These are phyloP conservation scores for Nannobrachium achirus DNA, from an alignment of 2,113 vertebrate genomes.

Conservation along the genomic window DNA sequence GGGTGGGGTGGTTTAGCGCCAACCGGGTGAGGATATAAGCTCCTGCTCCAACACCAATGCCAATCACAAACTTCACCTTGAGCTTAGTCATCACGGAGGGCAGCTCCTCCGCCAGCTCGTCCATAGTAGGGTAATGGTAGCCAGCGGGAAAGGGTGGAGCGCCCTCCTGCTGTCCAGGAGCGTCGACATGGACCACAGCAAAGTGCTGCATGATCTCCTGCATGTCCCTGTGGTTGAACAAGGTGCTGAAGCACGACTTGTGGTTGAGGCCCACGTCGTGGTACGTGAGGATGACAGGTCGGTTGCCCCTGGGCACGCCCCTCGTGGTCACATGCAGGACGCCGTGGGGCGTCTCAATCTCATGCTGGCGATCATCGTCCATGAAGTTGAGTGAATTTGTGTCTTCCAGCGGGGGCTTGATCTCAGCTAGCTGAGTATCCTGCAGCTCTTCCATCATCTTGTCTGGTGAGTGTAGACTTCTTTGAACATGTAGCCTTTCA, in stretches of 20 bases:
- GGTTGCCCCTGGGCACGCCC: conserved; percentile 89
- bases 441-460: conserved; percentile 92
- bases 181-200: conserved; percentile 93
- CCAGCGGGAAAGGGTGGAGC: conserved; percentile 89
- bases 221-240: conserved; percentile 97
- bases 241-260: conserved; percentile 90
- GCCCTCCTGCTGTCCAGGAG: conserved; percentile 93
- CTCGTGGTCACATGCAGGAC: conserved; percentile 93
- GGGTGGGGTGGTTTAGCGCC: conserved; percentile 89
- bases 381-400: too few species aligned
- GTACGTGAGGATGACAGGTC: conserved; percentile 94
- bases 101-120: conserved; percentile 94
- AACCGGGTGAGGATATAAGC: conserved; percentile 91
- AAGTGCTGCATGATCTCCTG: conserved; percentile 96
- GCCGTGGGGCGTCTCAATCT: conserved; percentile 91
- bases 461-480: too few species aligned
- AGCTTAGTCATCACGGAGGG: conserved; percentile 87
- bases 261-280: conserved; percentile 97
- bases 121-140: conserved; percentile 96
- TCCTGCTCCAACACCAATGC: conserved; percentile 90
- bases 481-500: too few species aligned
- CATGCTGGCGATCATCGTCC: conserved; percentile 86
- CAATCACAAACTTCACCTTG: conserved; percentile 92
- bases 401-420: conserved; percentile 91
- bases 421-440: conserved; percentile 94